Evolutionary conservation across 2,113 vertebrate species (phyloP).

Genomic region (Strigops habroptila): DNA sequence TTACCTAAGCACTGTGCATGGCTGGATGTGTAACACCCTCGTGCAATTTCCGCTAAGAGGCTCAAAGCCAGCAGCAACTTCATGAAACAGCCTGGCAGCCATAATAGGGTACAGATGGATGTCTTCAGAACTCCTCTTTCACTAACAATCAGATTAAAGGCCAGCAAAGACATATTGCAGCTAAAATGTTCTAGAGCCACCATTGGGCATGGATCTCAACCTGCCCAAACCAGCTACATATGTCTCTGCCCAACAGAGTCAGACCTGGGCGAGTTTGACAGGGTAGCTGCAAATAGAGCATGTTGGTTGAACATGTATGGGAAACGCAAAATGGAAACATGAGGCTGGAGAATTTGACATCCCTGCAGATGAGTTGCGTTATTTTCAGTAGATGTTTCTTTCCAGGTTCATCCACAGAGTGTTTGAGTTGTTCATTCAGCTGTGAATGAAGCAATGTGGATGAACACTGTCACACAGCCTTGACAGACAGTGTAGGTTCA

Average conservation of each 20-base stretch:
- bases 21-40: background rate
- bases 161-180: background rate
- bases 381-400: background rate
- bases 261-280: background rate
- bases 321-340: background rate
- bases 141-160: background rate
- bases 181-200: background rate
- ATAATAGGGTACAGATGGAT: background rate
- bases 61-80: background rate
- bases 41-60: background rate
- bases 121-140: background rate
- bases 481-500: background rate
- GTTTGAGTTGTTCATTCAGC: background rate
- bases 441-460: background rate
- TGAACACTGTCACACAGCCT: background rate
- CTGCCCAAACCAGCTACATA: background rate
- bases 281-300: background rate
- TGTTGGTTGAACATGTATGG: background rate
- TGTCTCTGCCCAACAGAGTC: background rate
- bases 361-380: background rate
- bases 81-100: background rate
- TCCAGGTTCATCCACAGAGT: background rate
- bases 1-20: background rate
- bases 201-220: background rate
- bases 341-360: background rate